Evolutionary conservation across 2,888 invertebrate species (phyloP).

Genomic region (Eilema caniola): DNA sequence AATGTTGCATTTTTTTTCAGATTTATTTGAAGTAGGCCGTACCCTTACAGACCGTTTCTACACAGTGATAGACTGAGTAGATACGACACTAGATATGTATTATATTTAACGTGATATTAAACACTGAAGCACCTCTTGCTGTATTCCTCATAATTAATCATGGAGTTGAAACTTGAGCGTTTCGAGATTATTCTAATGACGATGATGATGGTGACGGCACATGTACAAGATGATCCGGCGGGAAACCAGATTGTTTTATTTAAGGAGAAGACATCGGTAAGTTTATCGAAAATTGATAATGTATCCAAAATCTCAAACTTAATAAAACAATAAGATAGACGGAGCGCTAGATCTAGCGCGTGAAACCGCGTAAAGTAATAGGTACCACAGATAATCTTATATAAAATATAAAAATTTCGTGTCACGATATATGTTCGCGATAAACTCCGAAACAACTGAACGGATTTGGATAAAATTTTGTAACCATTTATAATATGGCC

Average conservation of each 20-base stretch:
- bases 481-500: no score
- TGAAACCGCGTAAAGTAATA: no score
- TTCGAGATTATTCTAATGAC: not conserved
- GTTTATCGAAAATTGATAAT: not conserved
- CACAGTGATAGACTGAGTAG: not conserved
- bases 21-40: not conserved
- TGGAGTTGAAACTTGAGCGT: not conserved
- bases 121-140: not conserved
- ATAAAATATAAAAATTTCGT: no score
- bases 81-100: not conserved
- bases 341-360: no score
- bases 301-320: no score
- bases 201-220: not conserved
- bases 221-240: not conserved
- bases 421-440: no score
- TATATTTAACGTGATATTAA: not conserved
- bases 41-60: not conserved
- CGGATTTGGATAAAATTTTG: no score
- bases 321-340: no score
- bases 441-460: no score
- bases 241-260: not conserved
- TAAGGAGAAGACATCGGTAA: conserved; percentile 3
- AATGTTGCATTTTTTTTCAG: no score
- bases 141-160: not conserved
- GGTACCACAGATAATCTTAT: no score